phyloP scores from a whole-genome alignment of 2,888 invertebrate species.

The Andrena fulva region DNA sequence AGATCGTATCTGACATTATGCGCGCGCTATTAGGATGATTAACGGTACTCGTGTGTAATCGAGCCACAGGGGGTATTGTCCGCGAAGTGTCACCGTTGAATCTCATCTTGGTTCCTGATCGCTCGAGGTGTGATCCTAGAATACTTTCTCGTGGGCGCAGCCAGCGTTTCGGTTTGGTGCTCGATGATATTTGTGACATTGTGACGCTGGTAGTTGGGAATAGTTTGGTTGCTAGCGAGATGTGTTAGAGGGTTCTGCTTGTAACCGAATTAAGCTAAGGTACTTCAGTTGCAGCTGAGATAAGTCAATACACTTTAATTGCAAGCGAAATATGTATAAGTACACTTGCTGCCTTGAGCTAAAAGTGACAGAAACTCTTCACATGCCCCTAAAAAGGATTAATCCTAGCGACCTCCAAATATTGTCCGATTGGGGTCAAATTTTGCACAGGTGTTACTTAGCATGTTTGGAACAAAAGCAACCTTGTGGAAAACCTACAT shows the following conservation, averaged over 20 bases:
- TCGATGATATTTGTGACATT: neutral
- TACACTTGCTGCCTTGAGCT: too few relatives aligned
- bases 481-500: too few relatives aligned
- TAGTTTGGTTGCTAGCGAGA: neutral
- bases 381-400: too few relatives aligned
- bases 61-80: conserved; percentile 68
- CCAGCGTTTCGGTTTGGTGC: neutral
- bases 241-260: neutral
- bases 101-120: conserved; percentile 52
- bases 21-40: conserved; percentile 72
- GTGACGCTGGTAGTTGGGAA: neutral
- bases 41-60: conserved; percentile 68
- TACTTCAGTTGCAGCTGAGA: neutral
- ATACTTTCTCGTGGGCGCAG: conserved; percentile 24
- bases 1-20: conserved; percentile 72
- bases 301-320: neutral
- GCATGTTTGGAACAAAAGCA: too few relatives aligned
- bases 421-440: too few relatives aligned
- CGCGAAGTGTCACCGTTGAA: conserved; percentile 65
- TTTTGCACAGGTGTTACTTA: too few relatives aligned
- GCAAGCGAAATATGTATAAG: neutral
- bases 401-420: too few relatives aligned
- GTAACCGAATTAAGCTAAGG: neutral
- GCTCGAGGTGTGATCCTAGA: conserved; percentile 34
- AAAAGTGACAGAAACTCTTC: too few relatives aligned